These are phyloP conservation scores for Drosophila subpulchrella DNA, from an alignment of 1,140 invertebrate genomes.

Conservation along the genomic window DNA sequence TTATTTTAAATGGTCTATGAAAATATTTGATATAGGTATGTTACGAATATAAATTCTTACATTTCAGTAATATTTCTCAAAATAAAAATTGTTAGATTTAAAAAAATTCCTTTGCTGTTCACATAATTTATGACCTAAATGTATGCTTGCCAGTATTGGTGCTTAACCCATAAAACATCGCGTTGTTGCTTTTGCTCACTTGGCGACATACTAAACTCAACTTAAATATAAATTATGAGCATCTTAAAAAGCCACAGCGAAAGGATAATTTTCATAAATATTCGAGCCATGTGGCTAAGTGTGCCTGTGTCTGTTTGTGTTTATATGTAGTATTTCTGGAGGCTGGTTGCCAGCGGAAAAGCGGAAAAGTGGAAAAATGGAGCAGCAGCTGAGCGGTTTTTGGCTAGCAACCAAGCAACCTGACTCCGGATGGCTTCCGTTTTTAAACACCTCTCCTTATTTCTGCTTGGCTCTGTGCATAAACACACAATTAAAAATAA, in stretches of 20 bases:
- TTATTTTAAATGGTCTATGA: too few species aligned
- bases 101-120: background rate
- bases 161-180: slow-evolving; percentile 35
- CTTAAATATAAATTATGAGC: slow-evolving; percentile 83
- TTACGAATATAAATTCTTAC: too few species aligned
- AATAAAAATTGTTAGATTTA: background rate
- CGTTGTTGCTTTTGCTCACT: slow-evolving; percentile 44
- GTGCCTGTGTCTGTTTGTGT: slow-evolving; percentile 8
- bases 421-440: slow-evolving; percentile 26
- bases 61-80: too few species aligned
- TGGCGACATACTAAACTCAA: slow-evolving; percentile 78
- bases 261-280: slow-evolving; percentile 84
- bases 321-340: slow-evolving; percentile 15
- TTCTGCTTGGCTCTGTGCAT: slow-evolving; percentile 36
- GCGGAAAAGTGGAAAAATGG: slow-evolving; percentile 4
- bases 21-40: too few species aligned
- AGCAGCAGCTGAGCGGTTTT: slow-evolving; percentile 48
- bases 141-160: slow-evolving; percentile 14
- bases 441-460: slow-evolving; percentile 34
- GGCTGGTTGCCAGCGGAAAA: slow-evolving; percentile 3
- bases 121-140: background rate
- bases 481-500: slow-evolving; percentile 84
- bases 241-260: slow-evolving; percentile 82
- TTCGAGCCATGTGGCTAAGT: slow-evolving; percentile 52
- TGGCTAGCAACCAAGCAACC: slow-evolving; percentile 36